A percentile compares a stretch with the other conserved stretches of the same genome.
Conservation (phyloP, 2,113 vertebrate species). For the Melanotaenia duboulayi region DNA sequence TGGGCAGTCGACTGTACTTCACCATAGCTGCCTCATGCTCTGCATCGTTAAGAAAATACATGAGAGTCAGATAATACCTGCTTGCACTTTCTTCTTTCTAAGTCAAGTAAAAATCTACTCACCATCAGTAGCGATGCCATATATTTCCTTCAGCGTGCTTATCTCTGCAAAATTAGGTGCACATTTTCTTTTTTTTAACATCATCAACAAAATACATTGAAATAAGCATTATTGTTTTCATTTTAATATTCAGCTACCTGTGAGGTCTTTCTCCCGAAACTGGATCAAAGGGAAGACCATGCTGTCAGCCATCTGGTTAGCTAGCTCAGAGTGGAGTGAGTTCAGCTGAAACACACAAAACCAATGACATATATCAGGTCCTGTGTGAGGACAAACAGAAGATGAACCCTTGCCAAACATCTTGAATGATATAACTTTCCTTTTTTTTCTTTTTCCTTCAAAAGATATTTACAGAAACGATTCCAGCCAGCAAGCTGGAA, state of each 20-base stretch:
- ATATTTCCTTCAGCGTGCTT: conserved; percentile 96
- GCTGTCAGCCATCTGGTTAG: conserved; percentile 93
- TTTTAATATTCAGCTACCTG: conserved; percentile 81
- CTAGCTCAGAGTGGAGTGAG: conserved; percentile 90
- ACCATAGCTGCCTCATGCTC: conserved; percentile 98
- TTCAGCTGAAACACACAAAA: conserved; percentile 88
- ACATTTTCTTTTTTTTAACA: background rate
- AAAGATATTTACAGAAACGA: conserved; percentile 15
- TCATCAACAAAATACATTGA: too few species aligned
- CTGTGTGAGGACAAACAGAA: conserved; percentile 20
- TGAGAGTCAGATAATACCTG: conserved; percentile 8
- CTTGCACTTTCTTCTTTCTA: background rate
- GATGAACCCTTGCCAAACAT: conserved; percentile 36
- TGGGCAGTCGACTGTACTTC: conserved; percentile 96
- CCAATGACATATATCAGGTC: conserved; percentile 38
- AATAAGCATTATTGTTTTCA: background rate
- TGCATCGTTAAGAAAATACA: conserved; percentile 64
- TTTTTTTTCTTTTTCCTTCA: background rate
- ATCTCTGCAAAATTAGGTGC: conserved; percentile 87
- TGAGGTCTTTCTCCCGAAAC: conserved; percentile 97
- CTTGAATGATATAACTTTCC: conserved; percentile 44
- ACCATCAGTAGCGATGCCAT: conserved; percentile 94
- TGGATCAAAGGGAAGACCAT: conserved; percentile 97
- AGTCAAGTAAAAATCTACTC: conserved; percentile 57
- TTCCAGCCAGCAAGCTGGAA: conserved; percentile 41